Evolutionary conservation across 1,140 invertebrate species (phyloP).

Genomic region (Glossosoma conforme): DNA sequence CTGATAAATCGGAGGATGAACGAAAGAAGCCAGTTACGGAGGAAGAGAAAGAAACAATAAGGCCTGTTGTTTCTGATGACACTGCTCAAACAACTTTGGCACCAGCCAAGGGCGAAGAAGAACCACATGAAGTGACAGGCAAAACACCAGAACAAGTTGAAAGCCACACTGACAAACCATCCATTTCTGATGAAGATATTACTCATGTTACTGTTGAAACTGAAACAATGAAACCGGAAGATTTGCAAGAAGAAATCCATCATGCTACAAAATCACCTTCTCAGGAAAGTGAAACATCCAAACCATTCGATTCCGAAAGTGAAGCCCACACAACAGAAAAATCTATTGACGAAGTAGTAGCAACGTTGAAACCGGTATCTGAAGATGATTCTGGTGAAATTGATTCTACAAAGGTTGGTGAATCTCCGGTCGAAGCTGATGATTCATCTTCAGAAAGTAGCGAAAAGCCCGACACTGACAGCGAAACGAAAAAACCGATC

Average conservation of each 20-base stretch:
- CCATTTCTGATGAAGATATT: slow-evolving; percentile 1
- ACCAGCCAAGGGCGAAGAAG: no score
- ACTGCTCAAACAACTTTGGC: no score
- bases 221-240: background rate
- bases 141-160: no score
- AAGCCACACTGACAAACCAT: no score
- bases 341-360: slow-evolving; percentile 1
- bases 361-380: slow-evolving; percentile 1
- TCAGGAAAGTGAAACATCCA: slow-evolving; percentile 18
- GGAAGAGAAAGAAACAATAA: no score
- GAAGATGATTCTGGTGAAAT: slow-evolving; percentile 1
- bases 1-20: slow-evolving; percentile 4
- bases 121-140: no score
- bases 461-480: slow-evolving; percentile 10
- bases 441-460: slow-evolving; percentile 5
- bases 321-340: slow-evolving; percentile 18
- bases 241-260: slow-evolving; percentile 1
- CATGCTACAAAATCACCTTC: slow-evolving; percentile 5
- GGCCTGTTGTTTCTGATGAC: no score
- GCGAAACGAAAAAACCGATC: slow-evolving; percentile 31
- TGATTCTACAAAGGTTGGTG: background rate
- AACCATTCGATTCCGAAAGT: slow-evolving; percentile 18
- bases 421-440: slow-evolving; percentile 1
- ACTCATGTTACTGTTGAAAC: background rate
- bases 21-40: slow-evolving; percentile 2